phyloP scores from a whole-genome alignment of 1,140 invertebrate species.

The Macrobrachium rosenbergii region DNA sequence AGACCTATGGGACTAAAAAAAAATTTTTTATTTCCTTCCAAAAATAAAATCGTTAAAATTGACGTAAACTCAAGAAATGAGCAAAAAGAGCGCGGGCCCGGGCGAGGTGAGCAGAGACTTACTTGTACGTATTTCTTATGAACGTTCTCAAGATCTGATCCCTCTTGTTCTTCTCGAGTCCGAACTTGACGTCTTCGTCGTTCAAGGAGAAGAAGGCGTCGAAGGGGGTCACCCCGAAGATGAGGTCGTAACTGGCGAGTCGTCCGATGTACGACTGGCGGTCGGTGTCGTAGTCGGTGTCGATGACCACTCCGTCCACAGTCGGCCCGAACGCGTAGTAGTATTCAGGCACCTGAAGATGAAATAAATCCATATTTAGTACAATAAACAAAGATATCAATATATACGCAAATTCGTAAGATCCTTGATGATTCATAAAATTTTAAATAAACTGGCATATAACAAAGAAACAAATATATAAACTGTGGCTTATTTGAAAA shows the following conservation, averaged over 20 bases:
- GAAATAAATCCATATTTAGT: background rate
- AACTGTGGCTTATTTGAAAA: no score
- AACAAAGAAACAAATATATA: no score
- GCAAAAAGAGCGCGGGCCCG: no score
- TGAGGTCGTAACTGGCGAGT: conserved; percentile 84
- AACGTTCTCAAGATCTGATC: conserved; percentile 73
- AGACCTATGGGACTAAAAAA: no score
- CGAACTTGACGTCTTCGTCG: conserved; percentile 85
- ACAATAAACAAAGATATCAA: no score
- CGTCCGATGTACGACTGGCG: conserved; percentile 67
- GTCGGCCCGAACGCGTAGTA: conserved; percentile 89
- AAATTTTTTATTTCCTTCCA: no score
- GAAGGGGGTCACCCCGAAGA: conserved; percentile 84
- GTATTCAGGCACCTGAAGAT: conserved; percentile 76
- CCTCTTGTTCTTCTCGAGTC: conserved; percentile 72
- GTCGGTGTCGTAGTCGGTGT: conserved; percentile 75
- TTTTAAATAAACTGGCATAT: no score
- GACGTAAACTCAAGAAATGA: no score
- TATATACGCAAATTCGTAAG: no score
- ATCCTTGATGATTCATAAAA: no score
- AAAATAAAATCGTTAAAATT: no score
- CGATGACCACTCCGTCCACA: conserved; percentile 91
- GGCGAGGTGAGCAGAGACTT: conserved; percentile 66
- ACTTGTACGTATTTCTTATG: conserved; percentile 77
- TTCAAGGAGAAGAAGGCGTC: conserved; percentile 84